A percentile compares a stretch with the other conserved stretches of the same genome.
These are phyloP conservation scores for Ennomos quercinarius DNA, from an alignment of 2,888 invertebrate genomes.

Conservation along the genomic window DNA sequence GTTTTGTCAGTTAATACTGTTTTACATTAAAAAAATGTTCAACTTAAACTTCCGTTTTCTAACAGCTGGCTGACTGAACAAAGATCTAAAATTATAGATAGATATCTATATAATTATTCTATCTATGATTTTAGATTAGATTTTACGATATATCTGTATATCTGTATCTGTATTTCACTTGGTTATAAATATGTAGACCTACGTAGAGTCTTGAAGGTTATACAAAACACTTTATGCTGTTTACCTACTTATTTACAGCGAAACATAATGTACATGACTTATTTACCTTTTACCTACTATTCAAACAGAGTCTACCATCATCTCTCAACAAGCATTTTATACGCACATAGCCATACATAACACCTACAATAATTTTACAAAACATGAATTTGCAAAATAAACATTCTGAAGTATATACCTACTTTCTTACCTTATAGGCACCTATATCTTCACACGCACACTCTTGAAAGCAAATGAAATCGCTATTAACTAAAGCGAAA, in stretches of 20 bases:
- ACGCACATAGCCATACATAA: conserved; percentile 3
- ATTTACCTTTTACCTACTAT: conserved; percentile 1
- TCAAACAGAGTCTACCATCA: conserved; percentile 8
- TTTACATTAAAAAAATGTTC: too few relatives aligned
- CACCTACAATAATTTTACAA: conserved; percentile 23
- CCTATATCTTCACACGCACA: conserved; percentile 6
- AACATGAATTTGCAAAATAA: conserved; percentile 20
- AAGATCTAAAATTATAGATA: too few relatives aligned
- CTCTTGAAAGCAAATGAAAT: conserved; percentile 28
- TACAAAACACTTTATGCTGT: neutral
- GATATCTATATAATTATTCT: too few relatives aligned
- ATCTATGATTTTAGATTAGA: too few relatives aligned
- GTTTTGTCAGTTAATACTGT: too few relatives aligned
- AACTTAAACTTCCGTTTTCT: too few relatives aligned
- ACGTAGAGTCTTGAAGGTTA: too few relatives aligned
- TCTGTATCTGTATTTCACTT: too few relatives aligned
- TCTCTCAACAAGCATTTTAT: conserved; percentile 4
- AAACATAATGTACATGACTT: neutral
- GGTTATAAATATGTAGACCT: too few relatives aligned
- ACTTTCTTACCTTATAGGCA: too few relatives aligned
- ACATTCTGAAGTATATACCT: neutral
- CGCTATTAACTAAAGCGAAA: conserved; percentile 33
- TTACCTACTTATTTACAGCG: neutral
- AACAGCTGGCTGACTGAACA: too few relatives aligned
- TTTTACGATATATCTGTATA: too few relatives aligned